Conservation (phyloP, 2,797 vertebrate species). For the Potorous gilbertii region DNA sequence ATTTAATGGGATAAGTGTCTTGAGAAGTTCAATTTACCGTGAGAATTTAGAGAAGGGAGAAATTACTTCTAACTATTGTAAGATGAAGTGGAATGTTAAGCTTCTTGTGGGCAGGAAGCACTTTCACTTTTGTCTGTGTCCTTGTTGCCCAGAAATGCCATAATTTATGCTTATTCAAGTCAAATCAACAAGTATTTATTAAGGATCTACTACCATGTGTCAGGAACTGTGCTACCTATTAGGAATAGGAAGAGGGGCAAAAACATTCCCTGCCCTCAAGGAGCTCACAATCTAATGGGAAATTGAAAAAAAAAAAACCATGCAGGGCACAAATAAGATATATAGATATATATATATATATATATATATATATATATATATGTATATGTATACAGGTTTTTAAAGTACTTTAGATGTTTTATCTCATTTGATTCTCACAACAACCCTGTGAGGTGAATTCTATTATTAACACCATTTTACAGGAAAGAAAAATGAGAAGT, state of each 20-base stretch:
- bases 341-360: too few relatives aligned
- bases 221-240: not conserved
- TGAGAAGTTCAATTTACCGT: not conserved
- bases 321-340: not conserved
- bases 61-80: not conserved
- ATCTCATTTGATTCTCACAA: not conserved
- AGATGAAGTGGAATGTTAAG: not conserved
- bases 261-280: not conserved
- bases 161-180: not conserved
- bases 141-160: not conserved
- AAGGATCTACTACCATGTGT: not conserved
- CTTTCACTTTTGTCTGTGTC: not conserved
- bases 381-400: not conserved
- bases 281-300: not conserved
- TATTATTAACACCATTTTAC: not conserved
- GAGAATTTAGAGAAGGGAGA: not conserved
- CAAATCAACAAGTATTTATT: not conserved
- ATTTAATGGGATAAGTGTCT: not conserved
- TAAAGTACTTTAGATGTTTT: not conserved
- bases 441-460: not conserved
- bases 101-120: not conserved
- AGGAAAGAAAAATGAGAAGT: not conserved
- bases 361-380: too few relatives aligned
- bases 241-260: not conserved
- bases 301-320: not conserved